Base-by-base conservation (phyloP, 2,113 vertebrate genomes). In the Sphaerodactylus townsendi region DNA sequence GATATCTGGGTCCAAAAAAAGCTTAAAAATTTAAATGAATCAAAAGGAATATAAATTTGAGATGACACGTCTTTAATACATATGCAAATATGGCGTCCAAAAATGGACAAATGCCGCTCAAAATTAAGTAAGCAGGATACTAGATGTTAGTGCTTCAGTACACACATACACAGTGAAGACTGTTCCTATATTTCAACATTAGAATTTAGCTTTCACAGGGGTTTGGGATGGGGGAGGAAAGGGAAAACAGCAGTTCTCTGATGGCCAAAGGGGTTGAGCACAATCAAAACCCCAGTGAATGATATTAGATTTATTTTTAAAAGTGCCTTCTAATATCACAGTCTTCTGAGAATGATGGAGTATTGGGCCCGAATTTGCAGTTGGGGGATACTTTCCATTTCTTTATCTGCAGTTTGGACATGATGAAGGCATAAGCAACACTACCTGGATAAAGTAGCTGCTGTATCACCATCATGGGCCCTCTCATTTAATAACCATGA, bases 1-100 rank as follows among this genome's bases (percentile, higher is more conserved):
- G 90, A 93, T 94, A 94, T 87, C 89, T 92, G 96, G 95, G 96
- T 96, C 96, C 96, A 96, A 96, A 93, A 86, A 86, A 87, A 77
- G 14, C n/a, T 46, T 79, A 21, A 78, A 62, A 21, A 10, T 91
- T 80, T 62, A 10, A 92, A 88, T 77, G 91, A 94, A 90, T 91
- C 82, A 80, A 91, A 90, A 88, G 4, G 87, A 88, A 90, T 79
- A 81, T 41, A 93, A 92, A 92, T 86, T 91, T 73, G 86, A 91
- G 53, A 81, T 82, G 75, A 78, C 41, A 91, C 53, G 9, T 84
- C 41, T 74, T 21, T 79, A 64, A 53, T 85, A 86, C 56, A 84
- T 68, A 92, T 76, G 33, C 53, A 78, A 39, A 83, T 7, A 7
- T 17, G 89, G 79, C 78, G 86, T 69, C 92, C 92, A 81, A 77